Percentiles rank a stretch among this genome's conserved stretches.
phyloP scores from a whole-genome alignment of 2,797 vertebrate species.

The Orientallactaga sibirica region DNA sequence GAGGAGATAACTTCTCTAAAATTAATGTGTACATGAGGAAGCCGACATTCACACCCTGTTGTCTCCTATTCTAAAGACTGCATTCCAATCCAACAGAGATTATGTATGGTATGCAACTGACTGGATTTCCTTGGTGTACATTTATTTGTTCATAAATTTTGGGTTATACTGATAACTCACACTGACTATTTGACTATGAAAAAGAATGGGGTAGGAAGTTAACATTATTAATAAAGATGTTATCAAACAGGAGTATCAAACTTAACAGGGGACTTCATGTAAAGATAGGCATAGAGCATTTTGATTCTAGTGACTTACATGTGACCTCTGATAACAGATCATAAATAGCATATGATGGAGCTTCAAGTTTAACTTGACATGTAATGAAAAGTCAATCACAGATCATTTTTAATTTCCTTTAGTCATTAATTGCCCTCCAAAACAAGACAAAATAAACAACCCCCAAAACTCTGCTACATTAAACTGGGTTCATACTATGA shows the following conservation, averaged over 20 bases:
- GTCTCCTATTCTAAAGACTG: not conserved
- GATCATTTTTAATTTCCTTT: not conserved
- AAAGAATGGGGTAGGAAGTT: conserved; percentile 21
- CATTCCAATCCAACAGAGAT: conserved; percentile 9
- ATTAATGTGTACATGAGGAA: not conserved
- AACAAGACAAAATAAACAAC: not conserved
- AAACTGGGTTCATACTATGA: conserved; percentile 1
- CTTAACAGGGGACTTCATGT: not conserved
- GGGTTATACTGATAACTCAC: conserved; percentile 1
- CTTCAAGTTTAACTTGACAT: not conserved
- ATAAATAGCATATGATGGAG: not conserved
- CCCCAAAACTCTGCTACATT: not conserved
- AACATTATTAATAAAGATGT: not conserved
- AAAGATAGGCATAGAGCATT: not conserved
- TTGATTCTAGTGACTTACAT: not conserved
- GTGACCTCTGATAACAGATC: not conserved
- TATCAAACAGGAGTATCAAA: not conserved
- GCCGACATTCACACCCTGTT: not conserved
- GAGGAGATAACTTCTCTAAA: not conserved
- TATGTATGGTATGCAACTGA: not conserved
- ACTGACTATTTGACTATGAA: not conserved
- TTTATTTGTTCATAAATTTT: not conserved
- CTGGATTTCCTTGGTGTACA: not conserved
- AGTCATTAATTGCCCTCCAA: not conserved
- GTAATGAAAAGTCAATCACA: not conserved